Evolutionary conservation across 2,888 invertebrate species (phyloP).

Genomic region (Pollenia labialis): DNA sequence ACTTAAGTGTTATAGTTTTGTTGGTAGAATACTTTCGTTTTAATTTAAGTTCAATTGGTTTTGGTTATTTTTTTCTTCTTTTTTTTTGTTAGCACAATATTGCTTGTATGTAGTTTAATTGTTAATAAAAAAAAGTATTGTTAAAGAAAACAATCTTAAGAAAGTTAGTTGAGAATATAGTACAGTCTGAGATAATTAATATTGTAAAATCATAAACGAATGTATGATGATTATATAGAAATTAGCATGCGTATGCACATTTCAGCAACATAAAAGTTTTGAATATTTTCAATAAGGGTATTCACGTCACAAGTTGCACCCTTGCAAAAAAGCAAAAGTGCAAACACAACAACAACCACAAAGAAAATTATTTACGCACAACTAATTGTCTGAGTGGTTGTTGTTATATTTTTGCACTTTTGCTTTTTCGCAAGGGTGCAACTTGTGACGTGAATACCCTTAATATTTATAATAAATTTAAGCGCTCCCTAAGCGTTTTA

Average conservation of each 20-base stretch:
- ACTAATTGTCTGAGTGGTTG: no score
- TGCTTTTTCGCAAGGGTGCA: no score
- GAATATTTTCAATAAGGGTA: no score
- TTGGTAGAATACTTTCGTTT: background rate
- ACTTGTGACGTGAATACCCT: no score
- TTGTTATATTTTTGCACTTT: no score
- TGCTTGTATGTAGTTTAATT: background rate
- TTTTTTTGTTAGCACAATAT: background rate
- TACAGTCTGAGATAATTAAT: background rate
- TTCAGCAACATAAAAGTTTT: background rate
- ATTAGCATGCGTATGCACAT: no score
- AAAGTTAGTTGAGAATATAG: conserved; percentile 14
- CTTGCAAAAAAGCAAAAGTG: no score
- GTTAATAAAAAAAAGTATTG: conserved; percentile 19
- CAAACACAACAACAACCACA: no score
- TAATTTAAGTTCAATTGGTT: conserved; percentile 21
- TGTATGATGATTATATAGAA: background rate
- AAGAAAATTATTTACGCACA: no score
- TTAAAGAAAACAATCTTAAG: conserved; percentile 15
- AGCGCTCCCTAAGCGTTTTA: no score
- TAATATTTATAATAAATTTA: no score
- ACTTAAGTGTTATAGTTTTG: conserved; percentile 46
- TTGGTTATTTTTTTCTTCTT: conserved; percentile 16
- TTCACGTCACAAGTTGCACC: no score
- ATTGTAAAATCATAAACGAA: background rate